Percentiles rank a stretch among this genome's conserved stretches.
Conservation (phyloP, 2,113 vertebrate genomes). For the Dipodomys ordii region DNA sequence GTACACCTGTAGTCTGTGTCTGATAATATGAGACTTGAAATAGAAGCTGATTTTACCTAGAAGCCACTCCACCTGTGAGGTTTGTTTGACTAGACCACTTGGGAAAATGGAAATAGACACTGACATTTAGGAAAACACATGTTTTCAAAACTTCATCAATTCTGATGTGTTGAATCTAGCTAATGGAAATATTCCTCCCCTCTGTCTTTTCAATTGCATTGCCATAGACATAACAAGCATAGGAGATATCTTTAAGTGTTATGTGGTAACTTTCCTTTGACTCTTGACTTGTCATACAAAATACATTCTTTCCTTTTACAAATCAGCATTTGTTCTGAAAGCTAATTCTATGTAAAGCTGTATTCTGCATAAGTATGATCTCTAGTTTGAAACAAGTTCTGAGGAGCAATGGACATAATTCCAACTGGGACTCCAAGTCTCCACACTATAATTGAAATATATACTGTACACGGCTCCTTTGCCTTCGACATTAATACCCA, state of each 20-base stretch:
- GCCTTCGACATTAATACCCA: slow-evolving; percentile 69
- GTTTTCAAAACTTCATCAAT: slow-evolving; percentile 49
- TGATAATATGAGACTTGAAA: slow-evolving; percentile 18
- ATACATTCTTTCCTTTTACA: slow-evolving; percentile 20
- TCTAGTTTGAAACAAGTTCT: slow-evolving; percentile 53
- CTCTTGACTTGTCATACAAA: slow-evolving; percentile 61
- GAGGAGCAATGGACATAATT: slow-evolving; percentile 45
- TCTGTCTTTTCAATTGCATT: slow-evolving; percentile 44
- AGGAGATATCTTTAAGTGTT: slow-evolving; percentile 42
- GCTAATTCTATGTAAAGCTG: background rate
- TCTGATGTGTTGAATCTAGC: slow-evolving; percentile 18
- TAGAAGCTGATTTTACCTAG: background rate
- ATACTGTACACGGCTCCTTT: slow-evolving; percentile 29
- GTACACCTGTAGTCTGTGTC: background rate
- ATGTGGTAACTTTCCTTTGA: slow-evolving; percentile 49
- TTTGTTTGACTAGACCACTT: slow-evolving; percentile 58
- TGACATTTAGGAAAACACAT: slow-evolving; percentile 35
- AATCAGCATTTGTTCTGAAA: slow-evolving; percentile 45
- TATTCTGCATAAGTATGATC: background rate
- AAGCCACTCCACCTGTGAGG: slow-evolving; percentile 46
- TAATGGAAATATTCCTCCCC: background rate
- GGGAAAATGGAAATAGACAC: slow-evolving; percentile 30
- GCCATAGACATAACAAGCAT: slow-evolving; percentile 46
- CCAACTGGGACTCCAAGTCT: slow-evolving; percentile 48
- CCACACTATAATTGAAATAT: slow-evolving; percentile 53